Evolutionary conservation across 1,140 invertebrate species (phyloP).

Genomic region (Maconellicoccus hirsutus): DNA sequence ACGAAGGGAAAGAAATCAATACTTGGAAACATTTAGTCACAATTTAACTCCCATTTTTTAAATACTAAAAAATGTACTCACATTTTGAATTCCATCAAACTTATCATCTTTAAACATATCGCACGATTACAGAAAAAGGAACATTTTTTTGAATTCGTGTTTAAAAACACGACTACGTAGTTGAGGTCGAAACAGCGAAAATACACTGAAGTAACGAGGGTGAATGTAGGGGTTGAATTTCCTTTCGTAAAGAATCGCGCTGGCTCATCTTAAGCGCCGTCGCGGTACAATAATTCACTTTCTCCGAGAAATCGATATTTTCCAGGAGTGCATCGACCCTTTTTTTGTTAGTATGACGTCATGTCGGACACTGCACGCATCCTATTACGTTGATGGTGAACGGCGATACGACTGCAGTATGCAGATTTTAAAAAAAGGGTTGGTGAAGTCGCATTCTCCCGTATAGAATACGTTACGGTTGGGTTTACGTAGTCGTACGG

Average conservation of each 20-base stretch:
- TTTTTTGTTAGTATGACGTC: not conserved
- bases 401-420: not conserved
- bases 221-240: slow-evolving; percentile 15
- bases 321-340: slow-evolving; percentile 15
- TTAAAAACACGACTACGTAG: not conserved
- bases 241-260: not conserved
- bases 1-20: too few species aligned
- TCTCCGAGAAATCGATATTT: not conserved
- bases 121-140: not conserved
- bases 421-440: not conserved
- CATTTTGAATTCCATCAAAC: not conserved
- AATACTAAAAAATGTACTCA: not conserved
- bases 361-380: slow-evolving; percentile 8
- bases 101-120: not conserved
- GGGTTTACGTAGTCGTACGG: too few species aligned
- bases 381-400: too few species aligned
- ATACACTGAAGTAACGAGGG: not conserved
- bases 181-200: not conserved
- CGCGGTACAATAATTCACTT: slow-evolving; percentile 1
- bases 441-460: not conserved
- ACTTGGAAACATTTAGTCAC: too few species aligned
- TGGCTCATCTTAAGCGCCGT: slow-evolving; percentile 9
- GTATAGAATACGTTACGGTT: not conserved
- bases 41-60: too few species aligned
- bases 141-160: not conserved